A percentile compares a stretch with the other conserved stretches of the same genome.
Conservation (phyloP, 2,113 vertebrate species). For the Oreochromis spilurus region DNA sequence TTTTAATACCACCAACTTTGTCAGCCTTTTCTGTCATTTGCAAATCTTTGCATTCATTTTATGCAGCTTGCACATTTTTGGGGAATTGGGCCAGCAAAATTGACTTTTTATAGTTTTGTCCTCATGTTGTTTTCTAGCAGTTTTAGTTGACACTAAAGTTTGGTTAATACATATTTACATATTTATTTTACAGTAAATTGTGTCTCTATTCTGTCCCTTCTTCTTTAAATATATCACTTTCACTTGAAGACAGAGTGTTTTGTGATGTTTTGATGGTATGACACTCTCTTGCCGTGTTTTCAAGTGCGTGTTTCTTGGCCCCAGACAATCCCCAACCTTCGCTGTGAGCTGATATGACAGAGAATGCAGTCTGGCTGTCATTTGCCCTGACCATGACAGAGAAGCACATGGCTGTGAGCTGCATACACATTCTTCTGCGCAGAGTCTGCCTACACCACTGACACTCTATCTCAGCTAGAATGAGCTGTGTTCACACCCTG, state of each 20-base stretch:
- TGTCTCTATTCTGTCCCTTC: background rate
- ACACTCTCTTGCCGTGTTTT: slow-evolving; percentile 15
- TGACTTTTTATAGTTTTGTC: background rate
- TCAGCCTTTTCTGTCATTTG: background rate
- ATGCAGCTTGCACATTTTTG: background rate
- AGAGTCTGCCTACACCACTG: slow-evolving; percentile 28
- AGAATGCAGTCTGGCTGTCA: slow-evolving; percentile 56
- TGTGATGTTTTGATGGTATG: slow-evolving; percentile 15
- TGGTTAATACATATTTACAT: background rate
- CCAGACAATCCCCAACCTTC: slow-evolving; percentile 40
- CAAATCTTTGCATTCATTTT: background rate
- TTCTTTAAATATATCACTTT: background rate
- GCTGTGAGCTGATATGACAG: slow-evolving; percentile 53
- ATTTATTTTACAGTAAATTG: background rate
- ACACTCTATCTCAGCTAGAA: slow-evolving; percentile 52
- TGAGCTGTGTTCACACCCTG: slow-evolving; percentile 44
- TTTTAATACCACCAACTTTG: too few species aligned
- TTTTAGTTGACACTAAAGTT: background rate
- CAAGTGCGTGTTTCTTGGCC: slow-evolving; percentile 14
- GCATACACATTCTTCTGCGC: slow-evolving; percentile 17
- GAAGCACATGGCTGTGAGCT: slow-evolving; percentile 33
- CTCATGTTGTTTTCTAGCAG: background rate
- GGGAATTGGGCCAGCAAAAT: background rate
- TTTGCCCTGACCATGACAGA: slow-evolving; percentile 60
- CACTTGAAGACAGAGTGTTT: background rate